These are phyloP conservation scores for Eubasilissa splendida DNA, from an alignment of 2,888 invertebrate genomes.

Conservation along the genomic window DNA sequence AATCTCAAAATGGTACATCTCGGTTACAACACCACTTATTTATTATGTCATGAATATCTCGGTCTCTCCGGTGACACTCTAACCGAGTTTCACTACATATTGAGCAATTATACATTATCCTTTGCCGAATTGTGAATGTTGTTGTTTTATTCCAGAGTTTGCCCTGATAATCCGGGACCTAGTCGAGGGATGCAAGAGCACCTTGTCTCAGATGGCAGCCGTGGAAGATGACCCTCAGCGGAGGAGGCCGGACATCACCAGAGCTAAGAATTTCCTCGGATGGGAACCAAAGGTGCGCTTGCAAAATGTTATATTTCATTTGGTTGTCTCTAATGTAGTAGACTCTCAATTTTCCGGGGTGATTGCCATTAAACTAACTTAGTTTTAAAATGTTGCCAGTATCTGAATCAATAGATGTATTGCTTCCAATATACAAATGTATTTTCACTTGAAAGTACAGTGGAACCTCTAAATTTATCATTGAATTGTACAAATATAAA, in stretches of 20 bases:
- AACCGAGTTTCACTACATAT: too few species aligned
- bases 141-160: constrained; percentile 77
- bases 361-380: too few species aligned
- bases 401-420: too few species aligned
- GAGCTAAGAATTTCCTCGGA: constrained; percentile 86
- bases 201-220: constrained; percentile 86
- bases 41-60: not conserved
- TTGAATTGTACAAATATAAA: too few species aligned
- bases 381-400: too few species aligned
- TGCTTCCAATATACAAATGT: too few species aligned
- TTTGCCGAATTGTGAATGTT: not conserved
- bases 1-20: too few species aligned
- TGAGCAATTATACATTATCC: too few species aligned
- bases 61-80: too few species aligned
- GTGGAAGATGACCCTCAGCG: constrained; percentile 98
- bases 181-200: constrained; percentile 87
- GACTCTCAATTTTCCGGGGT: too few species aligned
- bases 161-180: constrained; percentile 88
- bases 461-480: not conserved
- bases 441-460: not conserved
- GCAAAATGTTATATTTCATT: too few species aligned
- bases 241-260: constrained; percentile 92
- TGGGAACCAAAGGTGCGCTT: constrained; percentile 91
- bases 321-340: too few species aligned
- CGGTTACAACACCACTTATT: not conserved